A percentile compares a stretch with the other conserved stretches of the same genome.
Conservation (phyloP, 2,113 vertebrate genomes). For the Suricata suricatta region DNA sequence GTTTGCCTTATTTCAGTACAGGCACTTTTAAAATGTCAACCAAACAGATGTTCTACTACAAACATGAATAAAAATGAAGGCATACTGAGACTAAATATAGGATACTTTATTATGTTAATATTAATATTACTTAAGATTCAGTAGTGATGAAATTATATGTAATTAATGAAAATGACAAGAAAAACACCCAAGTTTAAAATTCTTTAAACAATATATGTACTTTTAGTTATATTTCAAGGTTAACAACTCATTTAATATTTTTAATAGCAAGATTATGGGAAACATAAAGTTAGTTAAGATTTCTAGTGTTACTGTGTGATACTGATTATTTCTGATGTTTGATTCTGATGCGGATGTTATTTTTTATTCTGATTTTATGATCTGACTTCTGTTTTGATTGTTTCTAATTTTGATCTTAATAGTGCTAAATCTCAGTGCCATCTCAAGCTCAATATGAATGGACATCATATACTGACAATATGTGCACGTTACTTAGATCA, state of each 20-base stretch:
- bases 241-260: not conserved
- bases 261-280: not conserved
- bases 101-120: conserved; percentile 28
- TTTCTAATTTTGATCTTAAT: not conserved
- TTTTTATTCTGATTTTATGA: not conserved
- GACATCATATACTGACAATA: not conserved
- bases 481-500: not conserved
- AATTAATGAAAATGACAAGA: conserved; percentile 67
- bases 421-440: not conserved
- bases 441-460: not conserved
- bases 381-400: not conserved
- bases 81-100: conserved; percentile 39
- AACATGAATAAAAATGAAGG: conserved; percentile 58
- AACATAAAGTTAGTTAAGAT: not conserved
- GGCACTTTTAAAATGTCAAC: conserved; percentile 67
- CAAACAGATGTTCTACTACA: conserved; percentile 53
- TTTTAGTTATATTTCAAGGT: not conserved
- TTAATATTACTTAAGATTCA: conserved; percentile 56
- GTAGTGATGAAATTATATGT: conserved; percentile 63
- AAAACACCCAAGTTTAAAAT: not conserved
- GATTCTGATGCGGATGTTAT: not conserved
- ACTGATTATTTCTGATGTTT: not conserved
- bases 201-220: not conserved
- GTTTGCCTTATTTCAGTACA: conserved; percentile 69
- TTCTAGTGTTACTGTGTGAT: not conserved